phyloP scores from a whole-genome alignment of 2,797 vertebrate species.

The Eulemur coronatus region DNA sequence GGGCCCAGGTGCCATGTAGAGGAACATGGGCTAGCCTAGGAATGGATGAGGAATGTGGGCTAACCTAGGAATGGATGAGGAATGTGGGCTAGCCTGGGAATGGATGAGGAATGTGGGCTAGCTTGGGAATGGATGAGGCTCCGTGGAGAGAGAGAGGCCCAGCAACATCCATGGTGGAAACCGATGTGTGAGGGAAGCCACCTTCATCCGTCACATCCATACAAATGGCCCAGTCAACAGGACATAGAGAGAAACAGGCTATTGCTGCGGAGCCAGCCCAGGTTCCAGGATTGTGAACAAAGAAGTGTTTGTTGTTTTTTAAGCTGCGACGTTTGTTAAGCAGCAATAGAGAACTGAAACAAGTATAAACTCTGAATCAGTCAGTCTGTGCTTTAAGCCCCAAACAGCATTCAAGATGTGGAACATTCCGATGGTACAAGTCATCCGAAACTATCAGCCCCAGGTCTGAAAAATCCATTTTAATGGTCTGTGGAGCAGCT shows the following conservation, averaged over 20 bases:
- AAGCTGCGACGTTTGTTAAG: background rate
- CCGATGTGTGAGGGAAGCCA: too few species aligned
- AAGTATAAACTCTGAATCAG: background rate
- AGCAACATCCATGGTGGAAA: background rate
- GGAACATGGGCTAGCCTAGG: background rate
- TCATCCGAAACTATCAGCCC: background rate
- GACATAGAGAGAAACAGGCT: background rate
- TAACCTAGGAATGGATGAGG: background rate
- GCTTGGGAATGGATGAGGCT: background rate
- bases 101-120: too few species aligned
- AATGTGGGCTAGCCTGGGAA: background rate
- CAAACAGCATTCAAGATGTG: background rate
- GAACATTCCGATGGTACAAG: background rate
- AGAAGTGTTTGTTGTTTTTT: background rate
- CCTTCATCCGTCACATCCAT: background rate
- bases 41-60: too few species aligned
- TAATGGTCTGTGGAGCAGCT: background rate
- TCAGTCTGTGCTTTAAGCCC: background rate
- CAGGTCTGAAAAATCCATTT: background rate
- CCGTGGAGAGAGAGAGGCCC: accelerated
- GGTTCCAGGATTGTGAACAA: background rate
- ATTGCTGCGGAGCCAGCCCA: background rate
- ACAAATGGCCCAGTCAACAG: background rate
- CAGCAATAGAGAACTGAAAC: background rate
- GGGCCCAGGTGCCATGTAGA: background rate